phyloP scores from a whole-genome alignment of 2,797 vertebrate genomes.

The Pristis pectinata region DNA sequence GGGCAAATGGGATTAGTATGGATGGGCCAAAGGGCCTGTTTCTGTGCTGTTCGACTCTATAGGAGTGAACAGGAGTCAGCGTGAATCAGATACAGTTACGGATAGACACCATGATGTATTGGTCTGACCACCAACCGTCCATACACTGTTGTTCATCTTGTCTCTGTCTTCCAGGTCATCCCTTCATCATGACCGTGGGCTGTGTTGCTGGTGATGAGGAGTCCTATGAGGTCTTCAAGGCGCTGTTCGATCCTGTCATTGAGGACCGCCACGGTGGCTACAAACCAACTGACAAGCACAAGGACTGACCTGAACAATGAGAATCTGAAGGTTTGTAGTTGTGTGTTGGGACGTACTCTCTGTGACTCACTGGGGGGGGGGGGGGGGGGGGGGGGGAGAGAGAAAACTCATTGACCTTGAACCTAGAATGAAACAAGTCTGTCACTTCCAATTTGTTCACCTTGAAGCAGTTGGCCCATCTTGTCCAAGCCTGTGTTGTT shows the following conservation, averaged over 20 bases:
- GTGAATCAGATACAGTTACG: too few relatives aligned
- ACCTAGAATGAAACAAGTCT: background rate
- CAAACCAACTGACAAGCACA: constrained; percentile 85
- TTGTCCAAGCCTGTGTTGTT: too few relatives aligned
- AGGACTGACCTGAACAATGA: constrained; percentile 87
- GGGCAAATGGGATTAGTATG: too few relatives aligned
- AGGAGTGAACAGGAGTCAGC: too few relatives aligned
- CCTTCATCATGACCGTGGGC: constrained; percentile 93
- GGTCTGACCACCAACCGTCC: too few relatives aligned
- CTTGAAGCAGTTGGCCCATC: too few relatives aligned
- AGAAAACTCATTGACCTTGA: too few relatives aligned
- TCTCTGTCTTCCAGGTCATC: constrained; percentile 65
- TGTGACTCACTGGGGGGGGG: background rate
- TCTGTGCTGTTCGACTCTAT: too few relatives aligned
- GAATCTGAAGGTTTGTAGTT: constrained; percentile 72
- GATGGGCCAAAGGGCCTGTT: too few relatives aligned
- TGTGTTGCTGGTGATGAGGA: constrained; percentile 88
- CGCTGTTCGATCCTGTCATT: constrained; percentile 80
- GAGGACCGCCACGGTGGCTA: constrained; percentile 81
- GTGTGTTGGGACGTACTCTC: background rate
- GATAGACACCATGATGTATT: background rate
- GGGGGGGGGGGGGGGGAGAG: too few relatives aligned
- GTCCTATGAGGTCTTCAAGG: constrained; percentile 79
- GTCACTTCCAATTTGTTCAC: too few relatives aligned
- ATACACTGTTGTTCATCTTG: background rate